Conservation (phyloP, 2,113 vertebrate genomes). For the Scopus umbretta region DNA sequence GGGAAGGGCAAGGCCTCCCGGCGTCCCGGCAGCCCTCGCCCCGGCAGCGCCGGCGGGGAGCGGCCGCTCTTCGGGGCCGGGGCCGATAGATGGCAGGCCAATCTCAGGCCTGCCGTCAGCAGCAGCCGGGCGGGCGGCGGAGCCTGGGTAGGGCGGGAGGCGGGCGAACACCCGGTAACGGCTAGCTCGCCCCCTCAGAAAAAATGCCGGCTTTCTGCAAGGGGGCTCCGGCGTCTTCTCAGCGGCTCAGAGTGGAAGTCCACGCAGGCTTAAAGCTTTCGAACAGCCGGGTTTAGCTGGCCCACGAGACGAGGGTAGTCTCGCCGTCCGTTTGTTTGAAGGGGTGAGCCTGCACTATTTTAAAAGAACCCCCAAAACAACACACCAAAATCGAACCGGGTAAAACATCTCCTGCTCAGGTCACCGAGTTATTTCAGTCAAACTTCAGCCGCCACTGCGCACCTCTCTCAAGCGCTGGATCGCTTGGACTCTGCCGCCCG, state of each 20-base stretch:
- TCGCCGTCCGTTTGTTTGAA: not conserved
- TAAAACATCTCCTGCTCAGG: not conserved
- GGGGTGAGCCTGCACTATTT: not conserved
- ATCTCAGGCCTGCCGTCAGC: not conserved
- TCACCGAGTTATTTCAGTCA: not conserved
- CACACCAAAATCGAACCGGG: too few species aligned
- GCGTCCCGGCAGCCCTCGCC: not conserved
- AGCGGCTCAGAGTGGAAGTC: not conserved
- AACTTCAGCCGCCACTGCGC: not conserved
- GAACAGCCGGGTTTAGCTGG: not conserved
- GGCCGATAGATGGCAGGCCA: slow-evolving; percentile 74
- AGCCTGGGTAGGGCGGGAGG: not conserved
- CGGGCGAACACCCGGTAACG: not conserved
- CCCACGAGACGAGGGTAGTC: accelerated
- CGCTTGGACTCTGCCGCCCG: not conserved
- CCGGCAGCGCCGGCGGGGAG: not conserved
- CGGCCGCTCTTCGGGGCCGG: not conserved
- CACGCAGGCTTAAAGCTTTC: not conserved
- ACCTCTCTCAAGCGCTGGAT: not conserved
- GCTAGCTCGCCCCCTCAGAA: too few species aligned
- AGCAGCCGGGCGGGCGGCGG: accelerated
- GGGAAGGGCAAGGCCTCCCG: accelerated
- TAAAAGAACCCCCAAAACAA: too few species aligned
- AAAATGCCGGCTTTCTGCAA: too few species aligned
- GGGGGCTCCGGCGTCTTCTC: not conserved